A percentile compares a stretch with the other conserved stretches of the same genome.
These are phyloP conservation scores for Scomber colias DNA, from an alignment of 2,113 vertebrate genomes.

Conservation along the genomic window DNA sequence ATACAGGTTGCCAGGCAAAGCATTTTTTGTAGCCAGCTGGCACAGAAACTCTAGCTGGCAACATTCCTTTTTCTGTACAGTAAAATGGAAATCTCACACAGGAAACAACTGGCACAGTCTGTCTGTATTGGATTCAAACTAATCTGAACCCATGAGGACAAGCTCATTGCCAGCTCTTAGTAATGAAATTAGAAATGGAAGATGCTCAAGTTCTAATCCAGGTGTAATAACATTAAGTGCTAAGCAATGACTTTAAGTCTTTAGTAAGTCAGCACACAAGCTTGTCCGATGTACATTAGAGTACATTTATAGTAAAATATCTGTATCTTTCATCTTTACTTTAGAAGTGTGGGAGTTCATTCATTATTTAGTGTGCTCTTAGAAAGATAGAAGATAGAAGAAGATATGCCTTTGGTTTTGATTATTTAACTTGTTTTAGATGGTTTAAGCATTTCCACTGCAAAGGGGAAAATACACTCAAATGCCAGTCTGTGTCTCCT, in stretches of 20 bases:
- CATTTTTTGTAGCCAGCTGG: constrained; percentile 70
- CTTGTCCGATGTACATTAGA: neutral
- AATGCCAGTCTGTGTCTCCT: constrained; percentile 18
- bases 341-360: neutral
- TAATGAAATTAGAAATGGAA: constrained; percentile 57
- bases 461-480: constrained; percentile 54
- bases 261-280: constrained; percentile 38
- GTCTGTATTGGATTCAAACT: constrained; percentile 41
- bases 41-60: constrained; percentile 53
- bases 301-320: constrained; percentile 19
- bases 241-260: constrained; percentile 36
- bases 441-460: constrained; percentile 6
- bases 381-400: constrained; percentile 4
- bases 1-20: constrained; percentile 47
- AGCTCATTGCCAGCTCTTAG: constrained; percentile 23
- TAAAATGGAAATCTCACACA: constrained; percentile 59
- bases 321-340: neutral
- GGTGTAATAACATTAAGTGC: constrained; percentile 67
- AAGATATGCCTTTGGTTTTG: neutral
- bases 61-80: constrained; percentile 53
- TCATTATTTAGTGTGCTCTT: neutral
- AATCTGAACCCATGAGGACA: constrained; percentile 41
- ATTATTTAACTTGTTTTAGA: constrained; percentile 25
- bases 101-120: constrained; percentile 41
- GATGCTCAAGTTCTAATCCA: constrained; percentile 38